Conservation (phyloP, 2,888 invertebrate genomes). For the Keiferia lycopersicella region DNA sequence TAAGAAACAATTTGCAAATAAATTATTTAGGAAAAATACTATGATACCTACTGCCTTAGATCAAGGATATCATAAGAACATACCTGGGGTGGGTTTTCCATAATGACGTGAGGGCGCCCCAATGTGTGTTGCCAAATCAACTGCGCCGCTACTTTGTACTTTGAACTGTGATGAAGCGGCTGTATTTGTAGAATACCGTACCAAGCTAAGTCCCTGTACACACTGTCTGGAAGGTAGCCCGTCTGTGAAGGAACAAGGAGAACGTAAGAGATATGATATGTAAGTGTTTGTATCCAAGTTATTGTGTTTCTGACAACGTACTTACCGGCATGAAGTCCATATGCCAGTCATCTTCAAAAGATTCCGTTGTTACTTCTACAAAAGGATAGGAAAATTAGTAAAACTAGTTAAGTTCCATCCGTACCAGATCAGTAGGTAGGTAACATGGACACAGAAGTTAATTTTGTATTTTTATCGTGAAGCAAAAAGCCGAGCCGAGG, state of each 20-base stretch:
- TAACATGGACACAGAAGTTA: no score
- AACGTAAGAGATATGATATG: not conserved
- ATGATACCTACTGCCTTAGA: no score
- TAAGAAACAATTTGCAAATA: no score
- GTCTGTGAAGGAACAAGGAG: constrained; percentile 54
- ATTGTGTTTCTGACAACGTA: constrained; percentile 24
- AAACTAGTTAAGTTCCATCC: not conserved
- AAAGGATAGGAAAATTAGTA: not conserved
- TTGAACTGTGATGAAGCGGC: constrained; percentile 70
- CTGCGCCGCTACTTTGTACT: constrained; percentile 70
- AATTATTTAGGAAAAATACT: no score
- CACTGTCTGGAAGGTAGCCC: constrained; percentile 72
- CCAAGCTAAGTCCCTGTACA: constrained; percentile 75
- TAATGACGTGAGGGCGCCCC: constrained; percentile 72
- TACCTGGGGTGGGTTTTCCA: constrained; percentile 75
- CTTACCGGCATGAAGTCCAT: constrained; percentile 76
- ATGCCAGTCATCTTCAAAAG: constrained; percentile 63
- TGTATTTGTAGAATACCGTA: constrained; percentile 74
- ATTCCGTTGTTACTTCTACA: not conserved
- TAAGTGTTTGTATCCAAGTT: not conserved
- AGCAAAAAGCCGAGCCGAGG: not conserved
- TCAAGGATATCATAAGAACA: not conserved
- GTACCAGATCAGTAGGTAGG: no score
- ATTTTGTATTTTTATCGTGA: no score
- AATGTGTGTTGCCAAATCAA: constrained; percentile 75